These are phyloP conservation scores for Hippopotamyrus pictus DNA, from an alignment of 2,797 vertebrate species.

Conservation along the genomic window DNA sequence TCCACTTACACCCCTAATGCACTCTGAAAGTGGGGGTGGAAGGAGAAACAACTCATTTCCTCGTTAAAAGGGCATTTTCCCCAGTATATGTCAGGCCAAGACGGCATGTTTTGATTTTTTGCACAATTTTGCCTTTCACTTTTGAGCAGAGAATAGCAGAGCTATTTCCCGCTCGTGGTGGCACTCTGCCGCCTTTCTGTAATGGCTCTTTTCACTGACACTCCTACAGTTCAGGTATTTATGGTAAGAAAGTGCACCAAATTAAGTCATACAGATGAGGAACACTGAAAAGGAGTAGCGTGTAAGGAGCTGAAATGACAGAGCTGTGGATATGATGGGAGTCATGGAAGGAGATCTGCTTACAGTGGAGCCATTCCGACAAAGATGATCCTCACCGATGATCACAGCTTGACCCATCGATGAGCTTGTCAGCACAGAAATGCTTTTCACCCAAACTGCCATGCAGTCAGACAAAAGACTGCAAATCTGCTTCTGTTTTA, in stretches of 20 bases:
- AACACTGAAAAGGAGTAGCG: slow-evolving; percentile 39
- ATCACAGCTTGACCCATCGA: slow-evolving; percentile 50
- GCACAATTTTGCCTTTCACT: slow-evolving; percentile 71
- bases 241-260: slow-evolving; percentile 42
- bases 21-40: slow-evolving; percentile 78
- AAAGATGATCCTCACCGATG: slow-evolving; percentile 62
- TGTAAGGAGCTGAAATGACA: slow-evolving; percentile 46
- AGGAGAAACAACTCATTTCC: slow-evolving; percentile 63
- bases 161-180: slow-evolving; percentile 46
- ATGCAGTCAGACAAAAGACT: slow-evolving; percentile 57
- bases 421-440: slow-evolving; percentile 75
- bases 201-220: slow-evolving; percentile 33
- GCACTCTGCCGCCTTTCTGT: slow-evolving; percentile 6
- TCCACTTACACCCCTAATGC: slow-evolving; percentile 94
- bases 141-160: slow-evolving; percentile 38
- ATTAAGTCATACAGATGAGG: slow-evolving; percentile 55
- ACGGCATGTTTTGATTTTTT: slow-evolving; percentile 92
- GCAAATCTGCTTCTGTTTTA: slow-evolving; percentile 62
- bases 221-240: slow-evolving; percentile 53
- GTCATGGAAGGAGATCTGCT: slow-evolving; percentile 48
- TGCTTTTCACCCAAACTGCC: slow-evolving; percentile 64
- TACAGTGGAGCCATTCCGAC: slow-evolving; percentile 42
- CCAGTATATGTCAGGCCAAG: slow-evolving; percentile 71
- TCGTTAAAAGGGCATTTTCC: slow-evolving; percentile 77
- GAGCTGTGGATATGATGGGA: slow-evolving; percentile 51